These are phyloP conservation scores for Eledona agricola DNA, from an alignment of 2,888 invertebrate species.

Conservation along the genomic window DNA sequence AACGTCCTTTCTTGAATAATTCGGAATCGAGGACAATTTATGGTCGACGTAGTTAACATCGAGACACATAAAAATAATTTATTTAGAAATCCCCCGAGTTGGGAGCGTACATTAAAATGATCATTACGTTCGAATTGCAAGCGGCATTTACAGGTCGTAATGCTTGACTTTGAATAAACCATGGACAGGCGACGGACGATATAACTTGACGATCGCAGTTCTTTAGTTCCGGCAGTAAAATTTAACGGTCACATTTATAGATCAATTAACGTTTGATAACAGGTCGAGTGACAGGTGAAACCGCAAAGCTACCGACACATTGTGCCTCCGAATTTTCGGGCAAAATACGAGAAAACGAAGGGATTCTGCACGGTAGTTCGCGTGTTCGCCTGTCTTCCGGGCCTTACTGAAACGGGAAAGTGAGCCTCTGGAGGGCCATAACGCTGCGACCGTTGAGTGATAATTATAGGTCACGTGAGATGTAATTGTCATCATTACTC, in stretches of 20 bases:
- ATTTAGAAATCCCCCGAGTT: conserved; percentile 46
- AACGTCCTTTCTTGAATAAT: conserved; percentile 20
- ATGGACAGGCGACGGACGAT: conserved; percentile 47
- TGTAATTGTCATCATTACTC: conserved; percentile 56
- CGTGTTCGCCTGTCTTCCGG: conserved; percentile 45
- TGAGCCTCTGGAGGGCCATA: conserved; percentile 48
- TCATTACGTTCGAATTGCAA: conserved; percentile 50
- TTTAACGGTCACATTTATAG: conserved; percentile 47
- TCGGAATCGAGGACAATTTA: conserved; percentile 24
- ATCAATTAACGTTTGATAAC: conserved; percentile 43
- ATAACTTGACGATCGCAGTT: conserved; percentile 50
- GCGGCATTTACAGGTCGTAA: conserved; percentile 53
- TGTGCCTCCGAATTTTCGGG: not conserved
- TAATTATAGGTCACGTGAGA: conserved; percentile 62
- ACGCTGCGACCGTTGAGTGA: conserved; percentile 44
- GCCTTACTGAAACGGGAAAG: conserved; percentile 38
- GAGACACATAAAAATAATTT: conserved; percentile 44
- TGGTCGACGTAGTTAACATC: conserved; percentile 34
- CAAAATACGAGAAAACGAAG: conserved; percentile 21
- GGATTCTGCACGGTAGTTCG: conserved; percentile 48
- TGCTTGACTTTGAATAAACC: conserved; percentile 47
- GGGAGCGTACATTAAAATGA: conserved; percentile 47
- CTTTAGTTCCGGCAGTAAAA: conserved; percentile 46
- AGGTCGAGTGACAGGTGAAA: conserved; percentile 21
- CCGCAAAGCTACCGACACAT: conserved; percentile 14